Evolutionary conservation across 2,888 invertebrate species (phyloP), one percentile per base, ranked within the genome.

Genomic region (Philopedon plagiatum): DNA sequence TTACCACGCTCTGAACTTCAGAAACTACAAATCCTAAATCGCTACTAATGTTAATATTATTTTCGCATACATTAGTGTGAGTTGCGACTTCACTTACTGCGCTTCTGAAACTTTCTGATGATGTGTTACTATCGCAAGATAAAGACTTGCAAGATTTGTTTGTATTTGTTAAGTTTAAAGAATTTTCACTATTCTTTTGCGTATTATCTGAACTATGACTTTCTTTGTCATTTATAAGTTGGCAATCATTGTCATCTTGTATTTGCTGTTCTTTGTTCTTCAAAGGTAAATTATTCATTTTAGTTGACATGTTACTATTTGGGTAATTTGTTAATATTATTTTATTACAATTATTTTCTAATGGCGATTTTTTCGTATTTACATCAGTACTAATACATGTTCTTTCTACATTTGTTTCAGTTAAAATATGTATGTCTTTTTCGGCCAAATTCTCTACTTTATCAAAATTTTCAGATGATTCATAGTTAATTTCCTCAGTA

Each of bases 1-100:
- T 1, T 3, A 54, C 15, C 5, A 21, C 29, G 0, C 56, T 18
- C 11, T 56, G 29, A 18, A 29, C 29, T 11, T 15, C 15, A 32
- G 56, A 56, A 56, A 26, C 19, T 29, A 29, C 13, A 34, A 57
- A 34, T 26, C 34, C 37, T 18, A 57, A 34, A 57, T 57, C 29
- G 57, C 9, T 21, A 19, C 26, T 34, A 21, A 11, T 21, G 8
- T n/a, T 7, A 5, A 18, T 19, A n/a, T 32, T 57, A 34, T 8
- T 57, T 51, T 51, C 49, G 19, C 1, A 19, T 44, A 18, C 9
- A 1, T 46, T 21, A 1, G 0, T 19, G 18, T n/a, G 34, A 34
- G 8, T 34, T 34, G 34, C 26, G 13, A 26, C 0, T n/a, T 51
- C 26, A 26, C 49, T 51, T 13, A 51, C 3, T 11, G 26, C 23